Evolutionary conservation across 2,888 invertebrate genomes (phyloP), one percentile per base, ranked within the genome.

Genomic region (Torymus texanus): DNA sequence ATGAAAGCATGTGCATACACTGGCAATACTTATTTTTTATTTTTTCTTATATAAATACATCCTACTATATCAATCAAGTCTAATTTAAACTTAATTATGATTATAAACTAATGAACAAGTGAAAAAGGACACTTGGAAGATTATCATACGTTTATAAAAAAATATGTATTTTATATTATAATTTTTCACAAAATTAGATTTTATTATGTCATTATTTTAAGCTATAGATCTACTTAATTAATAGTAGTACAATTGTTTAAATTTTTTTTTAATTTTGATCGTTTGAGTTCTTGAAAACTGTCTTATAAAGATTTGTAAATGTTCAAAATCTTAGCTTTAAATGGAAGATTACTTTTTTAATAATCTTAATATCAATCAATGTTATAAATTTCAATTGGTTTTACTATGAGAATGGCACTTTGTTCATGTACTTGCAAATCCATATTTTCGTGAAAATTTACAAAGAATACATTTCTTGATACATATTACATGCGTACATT

Each of bases 121-220:
- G 56, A 58, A 50, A 56, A 75, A 75, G 61, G 67, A 67, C 75
- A 67, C 67, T 67, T 75, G 50, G 66, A 75, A 67, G 13, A 53
- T 75, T 41, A 21, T 8, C 21, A 14, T 53, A 24, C 53, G n/a
- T 72, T 53, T 51, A 62, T 62, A 61, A 62, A 41, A 62, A 72
- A 62, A 72, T 72, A 61, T 62, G 16, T 51, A 24, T 21, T 67
- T 14, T 68, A 13, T 16, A n/a, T 16, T n/a, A n/a, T 11, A n/a
- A 50, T 65, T 65, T 56, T 65, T 21, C 24, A 21, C 10, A 68
- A 68, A 56, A 58, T n/a, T 21, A 56, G 16, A 68, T 53, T 68
- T 11, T 29, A 51, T 16, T n/a, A 51, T 11, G 10, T 18, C 10
- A 53, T 66, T 12, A 58, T 58, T 41, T 55, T 68, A 11, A 18